A percentile compares a stretch with the other conserved stretches of the same genome.
These are phyloP conservation scores for Magallana nippona DNA, from an alignment of 2,888 invertebrate species.

Conservation along the genomic window DNA sequence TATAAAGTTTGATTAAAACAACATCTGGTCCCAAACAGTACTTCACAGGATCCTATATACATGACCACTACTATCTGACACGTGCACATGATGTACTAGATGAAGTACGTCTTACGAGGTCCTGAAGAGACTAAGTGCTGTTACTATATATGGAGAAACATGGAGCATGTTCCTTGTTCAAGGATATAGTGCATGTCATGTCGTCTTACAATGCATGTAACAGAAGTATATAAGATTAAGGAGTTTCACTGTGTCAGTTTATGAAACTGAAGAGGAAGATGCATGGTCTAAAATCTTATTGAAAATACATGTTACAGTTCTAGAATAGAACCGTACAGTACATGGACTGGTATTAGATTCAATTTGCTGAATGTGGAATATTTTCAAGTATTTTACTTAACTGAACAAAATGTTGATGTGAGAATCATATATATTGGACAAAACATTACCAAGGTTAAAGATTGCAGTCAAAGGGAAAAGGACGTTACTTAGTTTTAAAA, in stretches of 20 bases:
- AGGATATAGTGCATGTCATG: constrained; percentile 18
- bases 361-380: no score
- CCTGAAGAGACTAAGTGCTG: not conserved
- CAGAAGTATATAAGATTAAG: not conserved
- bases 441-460: no score
- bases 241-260: not conserved
- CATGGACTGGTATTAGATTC: no score
- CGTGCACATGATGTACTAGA: not conserved
- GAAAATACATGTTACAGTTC: not conserved
- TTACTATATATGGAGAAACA: not conserved
- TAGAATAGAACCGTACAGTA: no score
- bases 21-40: not conserved
- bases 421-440: no score
- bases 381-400: not conserved
- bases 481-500: not conserved
- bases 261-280: not conserved
- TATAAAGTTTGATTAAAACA: constrained; percentile 25
- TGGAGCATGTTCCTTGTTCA: not conserved
- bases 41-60: not conserved
- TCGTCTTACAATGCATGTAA: not conserved
- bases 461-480: not conserved
- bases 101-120: not conserved
- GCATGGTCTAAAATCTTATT: not conserved
- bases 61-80: not conserved
- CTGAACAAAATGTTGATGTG: not conserved